Percentiles rank a stretch among this genome's conserved stretches.
Conservation (phyloP, 2,888 invertebrate genomes). For the Andricus curvator region DNA sequence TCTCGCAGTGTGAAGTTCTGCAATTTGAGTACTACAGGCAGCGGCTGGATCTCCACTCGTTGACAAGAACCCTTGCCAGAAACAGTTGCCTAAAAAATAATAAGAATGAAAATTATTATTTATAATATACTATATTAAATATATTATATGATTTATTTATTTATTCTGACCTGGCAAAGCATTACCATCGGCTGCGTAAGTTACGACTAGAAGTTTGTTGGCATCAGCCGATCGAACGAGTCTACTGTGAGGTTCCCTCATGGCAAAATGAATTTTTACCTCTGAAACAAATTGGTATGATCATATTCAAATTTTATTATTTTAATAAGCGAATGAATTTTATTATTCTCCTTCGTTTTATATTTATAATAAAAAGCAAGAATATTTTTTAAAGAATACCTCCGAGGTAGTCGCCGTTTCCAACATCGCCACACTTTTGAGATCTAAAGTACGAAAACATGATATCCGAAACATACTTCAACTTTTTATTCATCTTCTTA, state of each 20-base stretch:
- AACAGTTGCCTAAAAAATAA: slow-evolving; percentile 83
- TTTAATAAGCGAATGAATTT: not conserved
- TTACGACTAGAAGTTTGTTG: slow-evolving; percentile 81
- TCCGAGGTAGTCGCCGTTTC: slow-evolving; percentile 77
- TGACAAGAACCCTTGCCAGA: slow-evolving; percentile 82
- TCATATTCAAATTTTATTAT: not conserved
- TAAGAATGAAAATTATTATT: too few species aligned
- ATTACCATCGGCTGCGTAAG: slow-evolving; percentile 87
- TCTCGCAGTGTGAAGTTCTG: slow-evolving; percentile 83
- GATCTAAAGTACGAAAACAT: slow-evolving; percentile 84
- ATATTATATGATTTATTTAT: not conserved
- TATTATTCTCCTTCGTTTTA: not conserved
- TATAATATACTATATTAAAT: too few species aligned
- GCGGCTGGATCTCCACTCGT: slow-evolving; percentile 83
- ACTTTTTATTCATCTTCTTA: slow-evolving; percentile 77
- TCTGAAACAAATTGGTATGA: slow-evolving; percentile 56
- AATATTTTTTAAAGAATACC: slow-evolving; percentile 56
- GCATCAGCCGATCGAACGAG: slow-evolving; percentile 67
- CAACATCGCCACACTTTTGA: slow-evolving; percentile 78
- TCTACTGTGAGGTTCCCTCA: slow-evolving; percentile 73
- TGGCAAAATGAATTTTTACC: slow-evolving; percentile 74
- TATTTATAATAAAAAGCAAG: not conserved
- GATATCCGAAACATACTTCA: slow-evolving; percentile 82
- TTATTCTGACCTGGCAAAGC: slow-evolving; percentile 80
- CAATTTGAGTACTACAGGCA: slow-evolving; percentile 82